A percentile compares a stretch with the other conserved stretches of the same genome.
These are phyloP conservation scores for Abramis brama DNA, from an alignment of 2,113 vertebrate species.

Conservation along the genomic window DNA sequence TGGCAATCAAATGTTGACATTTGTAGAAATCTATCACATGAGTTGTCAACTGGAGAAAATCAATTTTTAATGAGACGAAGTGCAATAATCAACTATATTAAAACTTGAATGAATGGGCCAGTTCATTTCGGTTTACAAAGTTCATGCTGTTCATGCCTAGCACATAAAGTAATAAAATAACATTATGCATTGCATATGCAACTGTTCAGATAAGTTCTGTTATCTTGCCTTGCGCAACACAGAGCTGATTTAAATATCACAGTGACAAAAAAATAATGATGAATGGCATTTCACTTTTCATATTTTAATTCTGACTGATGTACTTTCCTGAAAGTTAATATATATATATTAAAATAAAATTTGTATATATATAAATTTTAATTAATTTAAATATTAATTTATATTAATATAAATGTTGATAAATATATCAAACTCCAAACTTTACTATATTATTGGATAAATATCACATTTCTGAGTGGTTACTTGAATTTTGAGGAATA, in stretches of 20 bases:
- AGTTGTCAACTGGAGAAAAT: background rate
- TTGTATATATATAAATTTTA: no score
- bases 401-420: no score
- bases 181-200: background rate
- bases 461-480: background rate
- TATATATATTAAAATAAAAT: no score
- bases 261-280: background rate
- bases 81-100: background rate
- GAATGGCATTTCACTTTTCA: background rate
- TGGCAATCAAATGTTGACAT: background rate
- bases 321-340: background rate
- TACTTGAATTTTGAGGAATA: background rate
- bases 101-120: background rate
- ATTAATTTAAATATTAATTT: no score
- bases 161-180: background rate
- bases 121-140: background rate
- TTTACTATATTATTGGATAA: background rate
- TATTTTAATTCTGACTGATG: background rate
- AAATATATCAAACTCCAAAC: no score
- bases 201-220: background rate
- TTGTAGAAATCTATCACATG: background rate
- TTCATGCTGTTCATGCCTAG: background rate
- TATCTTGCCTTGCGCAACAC: conserved; percentile 8
- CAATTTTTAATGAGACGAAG: background rate
- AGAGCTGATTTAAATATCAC: background rate